phyloP scores from a whole-genome alignment of 2,888 invertebrate species.

The Agonopterix arenella region DNA sequence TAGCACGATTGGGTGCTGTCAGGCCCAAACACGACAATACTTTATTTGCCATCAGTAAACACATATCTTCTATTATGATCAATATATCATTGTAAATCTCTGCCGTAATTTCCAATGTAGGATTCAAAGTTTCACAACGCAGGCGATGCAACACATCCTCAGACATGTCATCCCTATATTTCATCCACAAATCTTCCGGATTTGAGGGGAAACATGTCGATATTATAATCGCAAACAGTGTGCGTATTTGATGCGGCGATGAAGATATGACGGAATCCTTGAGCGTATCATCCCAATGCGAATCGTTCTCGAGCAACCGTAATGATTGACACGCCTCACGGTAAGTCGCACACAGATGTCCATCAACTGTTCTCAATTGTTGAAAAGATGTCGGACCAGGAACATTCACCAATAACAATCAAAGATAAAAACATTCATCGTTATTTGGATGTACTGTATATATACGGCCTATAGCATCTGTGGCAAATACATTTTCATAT shows the following conservation, averaged over 20 bases:
- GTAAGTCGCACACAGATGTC: slow-evolving; percentile 15
- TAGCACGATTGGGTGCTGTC: slow-evolving; percentile 13
- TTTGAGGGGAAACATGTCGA: slow-evolving; percentile 13
- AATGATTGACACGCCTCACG: slow-evolving; percentile 18
- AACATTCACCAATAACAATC: slow-evolving; percentile 33
- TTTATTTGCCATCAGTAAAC: slow-evolving; percentile 23
- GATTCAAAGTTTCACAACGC: slow-evolving; percentile 14
- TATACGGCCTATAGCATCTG: slow-evolving; percentile 30
- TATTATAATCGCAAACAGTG: slow-evolving; percentile 9
- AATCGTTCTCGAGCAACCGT: slow-evolving; percentile 11
- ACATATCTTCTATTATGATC: slow-evolving; percentile 19
- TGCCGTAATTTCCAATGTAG: slow-evolving; percentile 14
- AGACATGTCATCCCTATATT: slow-evolving; percentile 18
- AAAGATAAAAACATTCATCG: slow-evolving; percentile 34
- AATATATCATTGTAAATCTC: slow-evolving; percentile 19
- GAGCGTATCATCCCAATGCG: slow-evolving; percentile 14
- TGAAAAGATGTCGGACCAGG: slow-evolving; percentile 22
- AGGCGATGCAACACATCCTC: slow-evolving; percentile 20
- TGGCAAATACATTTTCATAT: slow-evolving; percentile 23
- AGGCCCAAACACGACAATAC: slow-evolving; percentile 21
- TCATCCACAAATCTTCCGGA: slow-evolving; percentile 16
- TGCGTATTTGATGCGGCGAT: slow-evolving; percentile 10
- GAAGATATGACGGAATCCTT: slow-evolving; percentile 9
- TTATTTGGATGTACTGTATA: slow-evolving; percentile 26
- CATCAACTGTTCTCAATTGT: slow-evolving; percentile 17